Percentiles rank a stretch among this genome's conserved stretches.
These are phyloP conservation scores for Ridgeia piscesae DNA, from an alignment of 1,140 invertebrate genomes.

Conservation along the genomic window DNA sequence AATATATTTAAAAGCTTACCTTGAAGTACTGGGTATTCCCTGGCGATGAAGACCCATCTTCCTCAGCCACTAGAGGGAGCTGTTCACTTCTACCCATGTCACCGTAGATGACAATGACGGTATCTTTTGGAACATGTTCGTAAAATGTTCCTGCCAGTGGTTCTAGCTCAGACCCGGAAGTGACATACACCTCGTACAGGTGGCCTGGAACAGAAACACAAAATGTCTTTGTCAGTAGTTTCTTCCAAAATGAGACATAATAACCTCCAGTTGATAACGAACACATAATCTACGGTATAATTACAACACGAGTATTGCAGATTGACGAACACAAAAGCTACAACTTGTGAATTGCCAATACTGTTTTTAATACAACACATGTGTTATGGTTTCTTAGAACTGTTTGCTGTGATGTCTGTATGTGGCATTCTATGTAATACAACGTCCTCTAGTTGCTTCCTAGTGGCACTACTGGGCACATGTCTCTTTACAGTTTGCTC, in stretches of 20 bases:
- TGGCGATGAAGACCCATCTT: background rate
- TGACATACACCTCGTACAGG: background rate
- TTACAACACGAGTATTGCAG: background rate
- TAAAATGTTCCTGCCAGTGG: background rate
- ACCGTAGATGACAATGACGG: slow-evolving; percentile 10
- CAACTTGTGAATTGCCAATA: background rate
- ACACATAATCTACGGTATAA: background rate
- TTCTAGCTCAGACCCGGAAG: background rate
- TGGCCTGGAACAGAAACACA: background rate
- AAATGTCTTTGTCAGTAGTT: background rate
- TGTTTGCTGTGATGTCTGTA: background rate
- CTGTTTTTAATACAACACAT: background rate
- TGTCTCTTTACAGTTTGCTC: background rate
- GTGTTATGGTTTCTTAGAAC: background rate
- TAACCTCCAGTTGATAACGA: background rate
- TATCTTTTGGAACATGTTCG: background rate
- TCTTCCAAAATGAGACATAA: background rate
- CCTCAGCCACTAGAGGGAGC: slow-evolving; percentile 7
- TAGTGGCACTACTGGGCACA: background rate
- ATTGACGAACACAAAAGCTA: background rate
- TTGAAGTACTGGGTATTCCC: background rate
- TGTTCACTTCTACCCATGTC: slow-evolving; percentile 8
- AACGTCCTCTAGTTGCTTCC: background rate
- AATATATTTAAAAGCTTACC: background rate
- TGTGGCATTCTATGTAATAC: background rate